A percentile compares a stretch with the other conserved stretches of the same genome.
Evolutionary conservation across 2,113 vertebrate species (phyloP).

Genomic region (Pardalotus punctatus): DNA sequence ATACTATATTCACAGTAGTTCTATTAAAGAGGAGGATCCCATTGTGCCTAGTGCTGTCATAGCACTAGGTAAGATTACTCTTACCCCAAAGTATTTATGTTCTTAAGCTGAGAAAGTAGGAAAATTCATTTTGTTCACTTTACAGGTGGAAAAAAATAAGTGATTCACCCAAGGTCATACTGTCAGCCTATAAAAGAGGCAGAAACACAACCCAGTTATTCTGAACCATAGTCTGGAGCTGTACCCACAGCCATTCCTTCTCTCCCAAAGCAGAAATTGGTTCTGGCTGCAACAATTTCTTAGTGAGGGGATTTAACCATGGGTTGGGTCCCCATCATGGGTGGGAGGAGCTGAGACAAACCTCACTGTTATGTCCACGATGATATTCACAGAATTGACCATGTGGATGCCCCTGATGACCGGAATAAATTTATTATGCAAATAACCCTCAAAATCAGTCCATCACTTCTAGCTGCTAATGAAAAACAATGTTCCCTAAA

Average conservation of each 20-base stretch:
- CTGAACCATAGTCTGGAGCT: background rate
- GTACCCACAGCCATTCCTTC: background rate
- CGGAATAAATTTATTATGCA: slow-evolving; percentile 8
- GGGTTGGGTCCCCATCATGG: background rate
- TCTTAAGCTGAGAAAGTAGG: background rate
- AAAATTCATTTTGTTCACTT: background rate
- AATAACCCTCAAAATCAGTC: slow-evolving; percentile 6
- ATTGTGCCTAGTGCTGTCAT: background rate
- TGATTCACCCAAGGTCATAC: background rate
- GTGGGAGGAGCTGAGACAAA: background rate
- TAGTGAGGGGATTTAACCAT: background rate
- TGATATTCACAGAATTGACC: background rate
- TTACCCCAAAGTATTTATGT: background rate
- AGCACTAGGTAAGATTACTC: background rate
- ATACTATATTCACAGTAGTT: background rate
- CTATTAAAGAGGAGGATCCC: background rate
- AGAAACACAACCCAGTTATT: background rate
- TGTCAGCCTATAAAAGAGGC: background rate
- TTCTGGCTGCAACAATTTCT: slow-evolving; percentile 12
- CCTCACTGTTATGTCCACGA: background rate
- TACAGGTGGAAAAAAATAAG: background rate
- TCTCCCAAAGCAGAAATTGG: background rate
- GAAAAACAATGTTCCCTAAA: slow-evolving; percentile 14
- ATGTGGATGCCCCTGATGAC: background rate
- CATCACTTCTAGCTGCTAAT: background rate